Evolutionary conservation across 1,140 invertebrate species (phyloP), one percentile per base, ranked within the genome.

Genomic region (Drosophila sucinea): DNA sequence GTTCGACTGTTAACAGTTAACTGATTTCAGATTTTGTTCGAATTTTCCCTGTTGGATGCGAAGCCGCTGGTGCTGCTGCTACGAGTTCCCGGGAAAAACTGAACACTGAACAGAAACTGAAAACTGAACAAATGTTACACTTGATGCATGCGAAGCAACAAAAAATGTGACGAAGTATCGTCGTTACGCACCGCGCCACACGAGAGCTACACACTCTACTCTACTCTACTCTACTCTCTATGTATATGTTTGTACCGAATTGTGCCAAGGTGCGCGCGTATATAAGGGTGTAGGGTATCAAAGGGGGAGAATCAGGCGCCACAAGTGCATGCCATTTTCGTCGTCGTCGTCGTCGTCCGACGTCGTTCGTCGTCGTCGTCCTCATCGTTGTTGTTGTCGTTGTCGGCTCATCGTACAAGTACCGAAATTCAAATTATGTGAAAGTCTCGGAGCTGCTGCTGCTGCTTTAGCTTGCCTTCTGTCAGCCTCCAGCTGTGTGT

Each of bases 71-170:
- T 56, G 67, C 41, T 80, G 80, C 80, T 74, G 84, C 90, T 72
- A 76, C 82, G 75, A 81, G 82, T 90, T 86, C 90, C 90, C 90
- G 90, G 90, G 90, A 81, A 91, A 91, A 91, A 91, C 89, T 91
- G 81, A 72, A 83, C 17, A 69, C 40, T 44, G 41, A 47, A 62
- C 25, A 25, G 41, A 47, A 62, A 41, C 10, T 17, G 40, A 41
- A 41, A 41, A 41, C 57, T 60, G 57, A 73, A 70, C 71, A 70
- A 70, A 76, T 76, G 71, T 81, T 91, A 84, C 89, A 91, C 90
- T 91, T 91, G 89, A 91, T 91, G 90, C 90, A 91, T 90, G 89
- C 90, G 66, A 58, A 58, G 32, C 56, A 30, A 3, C n/a, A 33
- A 25, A 8, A 23, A 35, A 58, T 58, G 56, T 35, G 17, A 38